Conservation (phyloP, 1,140 invertebrate species). For the Danaus plexippus region DNA sequence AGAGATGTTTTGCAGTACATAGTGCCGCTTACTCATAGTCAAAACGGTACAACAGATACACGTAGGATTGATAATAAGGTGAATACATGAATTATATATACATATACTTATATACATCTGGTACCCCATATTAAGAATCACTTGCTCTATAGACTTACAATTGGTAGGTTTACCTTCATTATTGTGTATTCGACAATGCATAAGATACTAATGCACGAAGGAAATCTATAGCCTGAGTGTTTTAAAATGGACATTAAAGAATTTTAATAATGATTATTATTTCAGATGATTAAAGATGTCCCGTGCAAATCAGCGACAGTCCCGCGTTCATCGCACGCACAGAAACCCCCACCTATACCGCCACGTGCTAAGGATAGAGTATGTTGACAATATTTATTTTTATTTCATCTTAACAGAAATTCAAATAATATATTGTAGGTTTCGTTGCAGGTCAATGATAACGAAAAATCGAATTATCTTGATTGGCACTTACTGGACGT, state of each 20-base stretch:
- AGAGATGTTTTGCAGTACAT: constrained; percentile 58
- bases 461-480: constrained; percentile 29
- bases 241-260: neutral
- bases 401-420: neutral
- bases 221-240: no score
- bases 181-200: no score
- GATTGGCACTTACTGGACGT: constrained; percentile 89
- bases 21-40: constrained; percentile 48
- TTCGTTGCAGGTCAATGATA: constrained; percentile 19
- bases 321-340: constrained; percentile 41
- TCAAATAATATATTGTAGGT: constrained; percentile 4
- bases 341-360: constrained; percentile 53
- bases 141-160: no score
- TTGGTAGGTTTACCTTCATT: no score
- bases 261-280: neutral
- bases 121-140: neutral
- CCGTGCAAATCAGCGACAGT: constrained; percentile 52
- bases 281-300: constrained; percentile 37
- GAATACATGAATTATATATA: constrained; percentile 2
- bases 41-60: constrained; percentile 20
- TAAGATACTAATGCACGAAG: no score
- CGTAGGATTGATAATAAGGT: constrained; percentile 33
- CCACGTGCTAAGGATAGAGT: constrained; percentile 38
- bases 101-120: neutral
- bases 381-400: constrained; percentile 2